Evolutionary conservation across 2,888 invertebrate genomes (phyloP), one percentile per base, ranked within the genome.

Genomic region (Amphimallon solstitiale): DNA sequence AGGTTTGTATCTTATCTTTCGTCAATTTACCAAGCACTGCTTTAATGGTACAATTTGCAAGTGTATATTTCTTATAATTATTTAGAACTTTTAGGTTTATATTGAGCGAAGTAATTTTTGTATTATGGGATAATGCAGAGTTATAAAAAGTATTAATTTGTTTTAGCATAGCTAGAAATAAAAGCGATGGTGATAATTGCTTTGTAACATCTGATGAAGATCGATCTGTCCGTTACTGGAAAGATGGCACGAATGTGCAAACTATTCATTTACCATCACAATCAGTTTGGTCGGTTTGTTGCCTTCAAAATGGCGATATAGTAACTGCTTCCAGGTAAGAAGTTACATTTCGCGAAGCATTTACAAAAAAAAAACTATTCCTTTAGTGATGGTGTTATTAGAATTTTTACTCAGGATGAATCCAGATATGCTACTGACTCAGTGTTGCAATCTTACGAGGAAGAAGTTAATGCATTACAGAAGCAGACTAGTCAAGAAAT

Each of bases 181-280:
- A 84, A 2, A 82, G 80, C 0, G 75, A 86, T 0, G 84, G 86
- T 6, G 86, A 86, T 15, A 82, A 84, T 51, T 86, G 89, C 49
- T 91, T 95, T 77, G 92, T 92, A 0, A 92, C 94, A 0, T 89
- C 91, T 64, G 92, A 95, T n/a, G 97, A 97, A 82, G 97, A 97
- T 79, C 88, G 92, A 68, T 90, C 92, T 2, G 85, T 97, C 9
- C 85, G 92, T 59, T 86, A 96, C 76, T 98, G 97, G 97, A 82
- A 85, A 71, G 83, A 86, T 23, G 88, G 86, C 0, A 85, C 86
- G 71, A 86, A 88, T 70, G 83, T 85, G 1, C 87, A 92, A 72
- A 89, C 89, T 3, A 85, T 97, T 19, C 80, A 85, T 1, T 84
- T 95, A 59, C 98, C 98, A 0, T 90, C 93, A 0, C 91, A 93